Evolutionary conservation across 2,113 vertebrate genomes (phyloP).

Genomic region (Bettongia penicillata): DNA sequence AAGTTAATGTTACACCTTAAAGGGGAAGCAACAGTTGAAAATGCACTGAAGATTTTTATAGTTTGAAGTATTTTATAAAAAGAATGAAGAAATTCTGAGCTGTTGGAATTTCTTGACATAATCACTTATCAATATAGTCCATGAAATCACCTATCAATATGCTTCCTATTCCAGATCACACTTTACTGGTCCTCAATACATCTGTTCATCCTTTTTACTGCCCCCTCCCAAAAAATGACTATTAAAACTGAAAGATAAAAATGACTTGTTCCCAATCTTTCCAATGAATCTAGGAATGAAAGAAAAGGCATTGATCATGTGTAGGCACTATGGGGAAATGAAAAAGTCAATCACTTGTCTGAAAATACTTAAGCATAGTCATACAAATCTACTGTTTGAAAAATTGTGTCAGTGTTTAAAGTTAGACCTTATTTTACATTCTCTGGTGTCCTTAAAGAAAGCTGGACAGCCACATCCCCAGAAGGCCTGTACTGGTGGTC

Average conservation of each 20-base stretch:
- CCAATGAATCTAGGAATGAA: not conserved
- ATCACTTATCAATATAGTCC: constrained; percentile 3
- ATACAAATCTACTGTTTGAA: not conserved
- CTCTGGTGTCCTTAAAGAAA: not conserved
- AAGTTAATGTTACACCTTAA: not conserved
- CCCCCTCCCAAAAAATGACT: not conserved
- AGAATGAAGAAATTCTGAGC: constrained; percentile 72
- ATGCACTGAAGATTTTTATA: constrained; percentile 34
- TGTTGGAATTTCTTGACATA: constrained; percentile 65
- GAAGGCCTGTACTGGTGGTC: not conserved
- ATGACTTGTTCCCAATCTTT: not conserved
- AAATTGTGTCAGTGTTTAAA: not conserved
- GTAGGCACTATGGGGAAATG: not conserved
- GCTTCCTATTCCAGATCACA: not conserved
- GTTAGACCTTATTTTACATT: not conserved
- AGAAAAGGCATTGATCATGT: not conserved
- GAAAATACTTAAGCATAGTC: not conserved
- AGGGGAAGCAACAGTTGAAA: constrained; percentile 30
- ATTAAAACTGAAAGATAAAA: not conserved
- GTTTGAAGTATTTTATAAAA: constrained; percentile 52
- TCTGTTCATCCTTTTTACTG: not conserved
- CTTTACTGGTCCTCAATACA: not conserved
- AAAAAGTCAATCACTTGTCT: not conserved
- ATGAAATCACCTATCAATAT: not conserved
- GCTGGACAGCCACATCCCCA: not conserved